phyloP scores from a whole-genome alignment of 37 sponge, comb jelly and placozoan species.

The Aplysina aerophoba region DNA sequence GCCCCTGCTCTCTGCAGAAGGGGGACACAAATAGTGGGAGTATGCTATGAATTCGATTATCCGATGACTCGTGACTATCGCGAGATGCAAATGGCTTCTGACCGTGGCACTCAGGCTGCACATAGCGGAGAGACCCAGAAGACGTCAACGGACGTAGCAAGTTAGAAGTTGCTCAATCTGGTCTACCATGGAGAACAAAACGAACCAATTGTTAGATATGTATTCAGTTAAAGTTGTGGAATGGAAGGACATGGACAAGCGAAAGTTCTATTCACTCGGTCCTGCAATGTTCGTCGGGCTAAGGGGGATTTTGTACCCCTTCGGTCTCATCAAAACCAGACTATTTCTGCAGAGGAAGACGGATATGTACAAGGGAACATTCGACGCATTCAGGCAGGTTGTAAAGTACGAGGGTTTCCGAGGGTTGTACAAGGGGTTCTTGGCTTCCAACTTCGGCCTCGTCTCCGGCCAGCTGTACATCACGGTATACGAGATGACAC shows the following conservation, averaged over 20 bases:
- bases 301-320: constrained; percentile 82
- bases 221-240: constrained; percentile 48
- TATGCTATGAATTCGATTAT: too few relatives aligned
- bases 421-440: constrained; percentile 94
- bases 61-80: too few relatives aligned
- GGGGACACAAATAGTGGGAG: too few relatives aligned
- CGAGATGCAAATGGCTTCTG: constrained; percentile 5
- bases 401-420: constrained; percentile 77
- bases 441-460: constrained; percentile 67
- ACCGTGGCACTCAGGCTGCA: neutral
- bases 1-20: too few relatives aligned
- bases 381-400: constrained; percentile 87
- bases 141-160: too few relatives aligned
- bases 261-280: constrained; percentile 79
- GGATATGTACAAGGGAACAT: constrained; percentile 80
- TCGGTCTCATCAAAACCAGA: constrained; percentile 89
- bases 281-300: constrained; percentile 82
- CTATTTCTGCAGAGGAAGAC: constrained; percentile 86
- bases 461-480: constrained; percentile 91
- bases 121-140: neutral
- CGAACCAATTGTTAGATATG: neutral
- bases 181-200: too few relatives aligned
- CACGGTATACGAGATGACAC: constrained; percentile 86
- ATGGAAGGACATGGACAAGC: constrained; percentile 92
- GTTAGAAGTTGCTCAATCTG: too few relatives aligned